Base-by-base conservation (phyloP, 1,140 invertebrate species). In the Bombus cullumanus region DNA sequence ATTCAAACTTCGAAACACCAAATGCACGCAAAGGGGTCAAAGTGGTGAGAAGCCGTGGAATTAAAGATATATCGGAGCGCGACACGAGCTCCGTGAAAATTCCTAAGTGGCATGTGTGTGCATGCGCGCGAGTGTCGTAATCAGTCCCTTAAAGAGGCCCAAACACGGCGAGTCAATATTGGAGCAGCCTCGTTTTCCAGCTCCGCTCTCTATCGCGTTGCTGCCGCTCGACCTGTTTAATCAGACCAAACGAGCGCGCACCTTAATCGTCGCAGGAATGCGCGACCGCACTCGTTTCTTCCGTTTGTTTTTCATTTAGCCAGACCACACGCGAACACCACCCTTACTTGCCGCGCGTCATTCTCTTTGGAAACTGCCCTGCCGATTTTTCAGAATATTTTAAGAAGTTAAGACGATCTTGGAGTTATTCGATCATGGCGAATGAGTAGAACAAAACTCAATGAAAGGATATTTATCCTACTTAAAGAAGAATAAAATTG, bases 111-210 rank as follows among this genome's bases (percentile, higher is more conserved):
- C 13, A 39, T 79, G 64, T 74, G 74, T 83, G 68, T 69, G 69
- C 66, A 81, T 79, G 66, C 80, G 69, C 57, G 62, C 78, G 81
- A 83, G 68, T 88, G 71, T 37, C 81, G 78, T 79, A 84, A 88
- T 88, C 87, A 34, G 82, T 47, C 86, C 81, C 75, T 87, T 76
- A 77, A 88, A 83, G 73, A 59, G 78, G 59, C 74, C 87, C 81
- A 75, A 66, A 82, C 71, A 72, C 37, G 5, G 31, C 77, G 37
- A 68, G 86, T 89, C 73, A 89, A 88, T 89, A 89, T 88, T 89
- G 82, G 62, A 85, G 62, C 86, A 88, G 81, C 77, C 86, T 76
- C 68, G 78, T 88, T 85, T 76, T 31, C 53, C 71, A 87, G 47
- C 41, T 22, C 37, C 64, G 62, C 25, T 34, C 78, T 68, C 59